phyloP scores from a whole-genome alignment of 1,140 invertebrate species.

The Agraylea sexmaculata region DNA sequence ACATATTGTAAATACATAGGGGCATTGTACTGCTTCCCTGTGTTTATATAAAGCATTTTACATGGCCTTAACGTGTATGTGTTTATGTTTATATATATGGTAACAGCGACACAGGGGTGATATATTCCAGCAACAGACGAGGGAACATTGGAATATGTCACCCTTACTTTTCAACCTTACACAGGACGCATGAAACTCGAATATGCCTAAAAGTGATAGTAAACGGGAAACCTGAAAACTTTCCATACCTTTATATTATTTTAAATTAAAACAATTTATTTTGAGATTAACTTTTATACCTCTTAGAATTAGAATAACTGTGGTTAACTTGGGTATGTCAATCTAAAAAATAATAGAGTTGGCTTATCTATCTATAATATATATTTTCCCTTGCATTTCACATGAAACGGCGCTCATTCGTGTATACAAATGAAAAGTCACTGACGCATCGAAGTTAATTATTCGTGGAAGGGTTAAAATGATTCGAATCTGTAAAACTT shows the following conservation, averaged over 20 bases:
- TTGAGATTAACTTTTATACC: background rate
- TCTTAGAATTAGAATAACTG: conserved; percentile 1
- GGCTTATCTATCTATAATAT: too few species aligned
- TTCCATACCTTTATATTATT: background rate
- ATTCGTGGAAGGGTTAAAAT: too few species aligned
- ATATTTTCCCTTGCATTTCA: too few species aligned
- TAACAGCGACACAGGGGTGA: conserved; percentile 1
- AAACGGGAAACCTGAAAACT: background rate
- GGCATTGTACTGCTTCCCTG: too few species aligned
- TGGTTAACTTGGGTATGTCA: too few species aligned
- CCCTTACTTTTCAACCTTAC: conserved; percentile 8
- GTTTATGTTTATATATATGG: conserved; percentile 6
- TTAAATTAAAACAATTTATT: conserved; percentile 7
- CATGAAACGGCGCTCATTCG: too few species aligned
- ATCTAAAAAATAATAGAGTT: too few species aligned
- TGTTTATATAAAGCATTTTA: conserved; percentile 11
- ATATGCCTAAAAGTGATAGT: background rate
- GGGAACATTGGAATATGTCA: conserved; percentile 17
- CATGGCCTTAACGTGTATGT: conserved; percentile 6
- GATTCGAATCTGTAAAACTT: too few species aligned
- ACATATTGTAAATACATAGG: too few species aligned
- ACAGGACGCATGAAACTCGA: background rate
- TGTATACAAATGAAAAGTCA: too few species aligned
- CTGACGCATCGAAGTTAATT: too few species aligned
- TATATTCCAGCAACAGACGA: conserved; percentile 4